Base-by-base conservation (phyloP, 2,888 invertebrate species). In the Volucella inflata region DNA sequence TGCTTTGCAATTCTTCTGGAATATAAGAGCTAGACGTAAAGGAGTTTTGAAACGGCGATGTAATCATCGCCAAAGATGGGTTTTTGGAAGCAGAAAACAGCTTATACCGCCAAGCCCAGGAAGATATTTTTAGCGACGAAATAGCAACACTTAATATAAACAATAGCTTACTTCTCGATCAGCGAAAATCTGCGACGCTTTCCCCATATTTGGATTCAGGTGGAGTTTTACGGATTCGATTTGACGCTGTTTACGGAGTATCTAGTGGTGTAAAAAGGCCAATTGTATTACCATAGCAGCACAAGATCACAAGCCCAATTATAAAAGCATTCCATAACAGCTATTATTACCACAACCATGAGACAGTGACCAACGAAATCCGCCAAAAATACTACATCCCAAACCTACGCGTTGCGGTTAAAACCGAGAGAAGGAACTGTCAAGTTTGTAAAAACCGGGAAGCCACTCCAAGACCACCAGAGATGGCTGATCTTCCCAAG, bases 311-410 rank as follows among this genome's bases (percentile, higher is more conserved):
- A 44, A 17, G 53, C 50, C 62, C 83, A n/a, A n/a, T 80, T 30
- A 67, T 67, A 11, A 75, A 79, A 4, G 71, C 46, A 40, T 83
- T 74, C 12, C 74, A 87, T 12, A 60, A 68, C 1, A 65, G 57
- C 14, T 82, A 60, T 21, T 77, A 78, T 9, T 78, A 87, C 21
- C 59, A 60, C 42, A 62, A 81, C 6, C 50, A 72, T 17, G 76
- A 85, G n/a, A 67, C 71, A 48, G 59, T 78, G 1, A 60, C 79
- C 2, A 83, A 83, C n/a, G 70, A 84, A 50, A 76, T 85, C 4
- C 40, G 81, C 0, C 76, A 80, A 70, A 42, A 30, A 30, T 87
- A 78, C 60, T 78, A 30, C 1, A 48, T 64, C n/a, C 38, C 64
- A 4, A 36, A 50, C 3, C 38, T 64, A 48, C n/a, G 64, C 2